A percentile compares a stretch with the other conserved stretches of the same genome.
Conservation (phyloP, 1,140 invertebrate species). For the Adelges cooleyi region DNA sequence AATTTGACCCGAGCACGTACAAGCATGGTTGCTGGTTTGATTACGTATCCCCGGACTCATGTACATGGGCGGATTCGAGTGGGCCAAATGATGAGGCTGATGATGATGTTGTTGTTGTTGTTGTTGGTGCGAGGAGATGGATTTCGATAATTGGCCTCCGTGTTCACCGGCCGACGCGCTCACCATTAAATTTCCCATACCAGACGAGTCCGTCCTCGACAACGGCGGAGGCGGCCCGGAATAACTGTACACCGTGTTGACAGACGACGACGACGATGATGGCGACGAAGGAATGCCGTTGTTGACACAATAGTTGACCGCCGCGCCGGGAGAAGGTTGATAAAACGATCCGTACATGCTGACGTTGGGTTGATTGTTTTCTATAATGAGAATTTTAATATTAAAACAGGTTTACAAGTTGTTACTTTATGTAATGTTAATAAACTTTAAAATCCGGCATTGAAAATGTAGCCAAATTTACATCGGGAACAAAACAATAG, state of each 20-base stretch:
- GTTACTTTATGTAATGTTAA: no score
- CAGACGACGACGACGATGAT: not conserved
- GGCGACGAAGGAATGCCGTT: not conserved
- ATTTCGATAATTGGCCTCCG: not conserved
- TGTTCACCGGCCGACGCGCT: not conserved
- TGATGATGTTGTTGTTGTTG: not conserved
- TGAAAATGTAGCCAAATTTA: no score
- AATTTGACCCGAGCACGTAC: no score
- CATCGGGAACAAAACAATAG: no score
- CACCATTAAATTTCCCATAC: not conserved
- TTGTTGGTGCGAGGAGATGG: not conserved
- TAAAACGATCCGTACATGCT: slow-evolving; percentile 15
- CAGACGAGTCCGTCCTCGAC: not conserved
- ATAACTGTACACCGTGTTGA: slow-evolving; percentile 17
- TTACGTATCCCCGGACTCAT: slow-evolving; percentile 10
- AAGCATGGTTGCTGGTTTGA: slow-evolving; percentile 9
- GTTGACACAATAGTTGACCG: slow-evolving; percentile 16
- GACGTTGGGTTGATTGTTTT: not conserved
- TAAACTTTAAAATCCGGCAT: no score
- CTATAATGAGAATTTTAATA: no score
- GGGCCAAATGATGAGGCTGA: not conserved
- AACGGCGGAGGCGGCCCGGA: not conserved
- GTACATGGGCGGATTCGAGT: not conserved
- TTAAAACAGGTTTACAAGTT: no score
- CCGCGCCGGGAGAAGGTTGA: not conserved